Conservation (phyloP, 1,140 invertebrate species). For the Cardiocondyla obscurior region DNA sequence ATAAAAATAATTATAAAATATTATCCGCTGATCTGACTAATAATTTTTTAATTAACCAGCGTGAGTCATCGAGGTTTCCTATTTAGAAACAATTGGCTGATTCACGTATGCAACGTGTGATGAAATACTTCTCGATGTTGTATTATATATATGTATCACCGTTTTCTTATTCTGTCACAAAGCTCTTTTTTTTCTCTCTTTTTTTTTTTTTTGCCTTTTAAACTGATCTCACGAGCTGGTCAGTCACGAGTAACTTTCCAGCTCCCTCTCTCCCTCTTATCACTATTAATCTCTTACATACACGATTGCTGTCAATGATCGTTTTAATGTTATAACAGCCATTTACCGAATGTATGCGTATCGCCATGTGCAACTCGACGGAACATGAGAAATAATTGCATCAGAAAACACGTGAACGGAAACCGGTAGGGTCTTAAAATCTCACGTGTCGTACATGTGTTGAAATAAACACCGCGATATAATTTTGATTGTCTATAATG, state of each 20-base stretch:
- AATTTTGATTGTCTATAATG: not conserved
- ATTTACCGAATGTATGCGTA: not conserved
- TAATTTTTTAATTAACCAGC: not conserved
- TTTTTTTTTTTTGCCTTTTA: no score
- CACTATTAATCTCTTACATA: not conserved
- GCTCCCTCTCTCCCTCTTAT: not conserved
- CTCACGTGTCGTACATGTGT: not conserved
- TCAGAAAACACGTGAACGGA: not conserved
- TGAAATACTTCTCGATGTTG: not conserved
- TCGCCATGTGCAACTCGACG: not conserved
- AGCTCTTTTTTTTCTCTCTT: conserved; percentile 1
- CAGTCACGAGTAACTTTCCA: conserved; percentile 20
- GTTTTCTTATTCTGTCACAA: not conserved
- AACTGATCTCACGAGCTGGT: not conserved
- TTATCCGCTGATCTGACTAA: not conserved
- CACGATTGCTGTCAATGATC: not conserved
- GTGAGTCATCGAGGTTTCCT: not conserved
- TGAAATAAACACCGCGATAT: not conserved
- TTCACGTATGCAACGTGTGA: not conserved
- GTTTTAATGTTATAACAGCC: not conserved
- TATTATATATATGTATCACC: not conserved
- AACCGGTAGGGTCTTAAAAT: not conserved
- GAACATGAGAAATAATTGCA: not conserved
- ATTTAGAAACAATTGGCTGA: not conserved
- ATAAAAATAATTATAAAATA: no score